These are phyloP conservation scores for Cylindroiulus punctatus DNA, from an alignment of 2,888 invertebrate species.

Conservation along the genomic window DNA sequence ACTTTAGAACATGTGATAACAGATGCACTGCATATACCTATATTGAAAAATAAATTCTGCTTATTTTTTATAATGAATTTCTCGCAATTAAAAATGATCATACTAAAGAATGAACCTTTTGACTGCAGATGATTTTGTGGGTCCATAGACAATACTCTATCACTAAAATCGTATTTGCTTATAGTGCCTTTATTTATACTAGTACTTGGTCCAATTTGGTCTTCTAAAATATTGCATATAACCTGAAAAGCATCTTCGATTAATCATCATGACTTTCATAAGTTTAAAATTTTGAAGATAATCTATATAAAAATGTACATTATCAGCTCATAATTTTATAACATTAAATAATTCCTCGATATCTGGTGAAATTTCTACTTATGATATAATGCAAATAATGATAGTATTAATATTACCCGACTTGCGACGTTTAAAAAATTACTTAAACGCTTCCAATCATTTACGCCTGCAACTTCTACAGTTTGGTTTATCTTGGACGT, in stretches of 20 bases:
- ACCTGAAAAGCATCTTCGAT: constrained; percentile 39
- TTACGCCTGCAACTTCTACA: not conserved
- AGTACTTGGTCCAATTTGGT: not conserved
- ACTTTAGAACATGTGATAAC: not conserved
- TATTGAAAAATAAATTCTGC: not conserved
- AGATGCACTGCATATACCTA: constrained; percentile 17
- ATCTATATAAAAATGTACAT: not conserved
- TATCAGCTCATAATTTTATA: no score
- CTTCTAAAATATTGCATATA: constrained; percentile 48
- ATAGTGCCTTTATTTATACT: not conserved
- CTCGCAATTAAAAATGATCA: not conserved
- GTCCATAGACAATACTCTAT: not conserved
- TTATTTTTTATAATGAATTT: no score
- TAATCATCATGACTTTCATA: no score
- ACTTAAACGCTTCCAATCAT: constrained; percentile 53
- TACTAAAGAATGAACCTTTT: not conserved
- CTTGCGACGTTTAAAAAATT: constrained; percentile 35
- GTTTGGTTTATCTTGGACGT: not conserved
- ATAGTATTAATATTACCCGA: constrained; percentile 22
- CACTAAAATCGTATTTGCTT: constrained; percentile 35
- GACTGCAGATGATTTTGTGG: not conserved
- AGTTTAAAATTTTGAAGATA: not conserved
- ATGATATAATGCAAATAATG: no score
- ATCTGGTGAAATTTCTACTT: no score
- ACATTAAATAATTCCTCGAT: no score